Conservation (phyloP, 2,113 vertebrate species). For the Cavia aperea region DNA sequence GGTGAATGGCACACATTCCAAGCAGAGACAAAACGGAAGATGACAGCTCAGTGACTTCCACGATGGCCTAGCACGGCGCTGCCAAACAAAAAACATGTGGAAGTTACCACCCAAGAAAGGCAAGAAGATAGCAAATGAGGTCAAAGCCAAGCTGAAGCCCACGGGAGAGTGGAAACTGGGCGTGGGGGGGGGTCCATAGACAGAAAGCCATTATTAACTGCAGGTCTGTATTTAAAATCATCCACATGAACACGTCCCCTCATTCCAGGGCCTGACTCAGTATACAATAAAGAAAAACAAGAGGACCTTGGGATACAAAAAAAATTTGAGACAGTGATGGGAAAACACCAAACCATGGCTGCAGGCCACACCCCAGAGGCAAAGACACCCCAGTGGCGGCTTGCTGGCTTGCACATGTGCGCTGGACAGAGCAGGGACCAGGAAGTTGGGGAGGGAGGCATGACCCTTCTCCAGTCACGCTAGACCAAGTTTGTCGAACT, state of each 20-base stretch:
- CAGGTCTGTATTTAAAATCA: neutral
- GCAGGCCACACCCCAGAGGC: neutral
- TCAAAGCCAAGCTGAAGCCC: neutral
- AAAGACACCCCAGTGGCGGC: neutral
- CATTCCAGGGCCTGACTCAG: neutral
- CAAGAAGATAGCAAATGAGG: neutral
- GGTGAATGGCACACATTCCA: neutral
- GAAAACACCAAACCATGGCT: neutral
- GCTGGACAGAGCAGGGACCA: neutral
- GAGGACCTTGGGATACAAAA: neutral
- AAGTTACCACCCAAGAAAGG: neutral
- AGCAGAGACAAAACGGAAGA: neutral
- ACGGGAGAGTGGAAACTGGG: neutral
- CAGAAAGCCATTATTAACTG: neutral
- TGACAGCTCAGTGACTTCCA: neutral
- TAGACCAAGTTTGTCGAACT: neutral
- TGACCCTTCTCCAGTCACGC: neutral
- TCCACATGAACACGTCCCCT: neutral
- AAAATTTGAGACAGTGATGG: neutral
- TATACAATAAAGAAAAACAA: neutral
- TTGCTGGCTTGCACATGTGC: neutral
- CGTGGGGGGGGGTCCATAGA: neutral
- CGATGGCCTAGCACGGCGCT: neutral
- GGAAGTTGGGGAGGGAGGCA: neutral
- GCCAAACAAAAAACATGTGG: neutral